Evolutionary conservation across 2,113 vertebrate genomes (phyloP).

Genomic region (Myotis brandtii): DNA sequence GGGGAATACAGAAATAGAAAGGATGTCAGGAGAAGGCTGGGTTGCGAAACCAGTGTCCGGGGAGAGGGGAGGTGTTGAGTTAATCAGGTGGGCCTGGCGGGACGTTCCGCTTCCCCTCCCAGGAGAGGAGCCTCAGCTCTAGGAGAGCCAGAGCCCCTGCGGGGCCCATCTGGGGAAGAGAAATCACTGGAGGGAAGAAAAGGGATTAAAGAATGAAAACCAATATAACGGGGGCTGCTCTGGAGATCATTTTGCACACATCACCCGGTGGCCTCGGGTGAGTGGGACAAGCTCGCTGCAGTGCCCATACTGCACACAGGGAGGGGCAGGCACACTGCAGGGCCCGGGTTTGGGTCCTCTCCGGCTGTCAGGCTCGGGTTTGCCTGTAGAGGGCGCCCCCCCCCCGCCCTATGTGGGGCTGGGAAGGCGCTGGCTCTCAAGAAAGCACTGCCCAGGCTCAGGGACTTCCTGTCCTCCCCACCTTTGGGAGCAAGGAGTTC

Average conservation of each 20-base stretch:
- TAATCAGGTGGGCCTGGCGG: background rate
- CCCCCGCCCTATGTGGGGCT: no score
- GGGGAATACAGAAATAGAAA: constrained; percentile 55
- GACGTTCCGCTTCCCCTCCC: background rate
- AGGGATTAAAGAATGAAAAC: background rate
- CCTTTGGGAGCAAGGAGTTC: background rate
- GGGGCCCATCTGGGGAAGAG: background rate
- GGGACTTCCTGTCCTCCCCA: no score
- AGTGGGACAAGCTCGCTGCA: background rate
- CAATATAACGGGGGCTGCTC: background rate
- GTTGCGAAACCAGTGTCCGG: background rate
- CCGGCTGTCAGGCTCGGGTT: background rate
- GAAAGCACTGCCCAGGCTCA: background rate
- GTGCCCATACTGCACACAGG: fast-evolving
- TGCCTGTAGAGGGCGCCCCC: no score
- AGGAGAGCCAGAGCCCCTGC: background rate
- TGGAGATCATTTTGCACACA: background rate
- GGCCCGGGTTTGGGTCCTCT: fast-evolving
- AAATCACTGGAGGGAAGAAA: background rate
- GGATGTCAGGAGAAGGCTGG: background rate
- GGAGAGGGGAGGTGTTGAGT: constrained; percentile 14
- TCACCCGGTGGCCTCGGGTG: fast-evolving
- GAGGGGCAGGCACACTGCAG: fast-evolving
- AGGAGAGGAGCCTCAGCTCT: background rate
- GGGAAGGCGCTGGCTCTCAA: background rate